phyloP scores from a whole-genome alignment of 2,888 invertebrate species.

The Himalopsyche japonica region DNA sequence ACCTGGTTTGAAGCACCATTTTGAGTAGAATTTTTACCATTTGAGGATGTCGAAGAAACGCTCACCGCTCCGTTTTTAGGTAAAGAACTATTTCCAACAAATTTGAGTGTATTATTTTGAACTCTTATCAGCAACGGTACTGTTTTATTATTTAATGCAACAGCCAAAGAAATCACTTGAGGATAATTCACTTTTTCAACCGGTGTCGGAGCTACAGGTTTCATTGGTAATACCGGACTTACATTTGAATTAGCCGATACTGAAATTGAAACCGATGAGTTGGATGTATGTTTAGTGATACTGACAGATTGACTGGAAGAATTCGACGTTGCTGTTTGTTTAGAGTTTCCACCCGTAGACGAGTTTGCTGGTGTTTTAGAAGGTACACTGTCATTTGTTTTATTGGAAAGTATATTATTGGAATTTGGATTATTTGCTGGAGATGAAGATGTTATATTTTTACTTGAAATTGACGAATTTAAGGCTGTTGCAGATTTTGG shows the following conservation, averaged over 20 bases:
- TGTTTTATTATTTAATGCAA: too few relatives aligned
- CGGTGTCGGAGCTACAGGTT: too few relatives aligned
- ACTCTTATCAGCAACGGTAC: background rate
- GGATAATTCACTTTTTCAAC: too few relatives aligned
- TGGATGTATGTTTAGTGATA: background rate
- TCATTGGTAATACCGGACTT: background rate
- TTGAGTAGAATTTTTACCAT: background rate
- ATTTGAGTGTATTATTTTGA: background rate
- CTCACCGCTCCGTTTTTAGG: background rate
- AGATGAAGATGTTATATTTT: background rate
- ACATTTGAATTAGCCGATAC: background rate
- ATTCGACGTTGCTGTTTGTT: background rate
- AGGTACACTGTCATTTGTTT: background rate
- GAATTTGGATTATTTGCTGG: background rate
- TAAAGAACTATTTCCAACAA: background rate
- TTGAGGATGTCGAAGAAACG: background rate
- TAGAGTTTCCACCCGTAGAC: background rate
- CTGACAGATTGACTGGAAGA: background rate
- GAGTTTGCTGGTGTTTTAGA: background rate
- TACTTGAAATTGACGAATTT: background rate
- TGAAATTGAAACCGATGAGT: background rate
- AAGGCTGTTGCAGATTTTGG: background rate
- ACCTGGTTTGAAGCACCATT: background rate
- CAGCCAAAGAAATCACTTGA: too few relatives aligned
- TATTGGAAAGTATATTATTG: background rate